Evolutionary conservation across 2,888 invertebrate genomes (phyloP).

Genomic region (Pachliopta kotzebuea): DNA sequence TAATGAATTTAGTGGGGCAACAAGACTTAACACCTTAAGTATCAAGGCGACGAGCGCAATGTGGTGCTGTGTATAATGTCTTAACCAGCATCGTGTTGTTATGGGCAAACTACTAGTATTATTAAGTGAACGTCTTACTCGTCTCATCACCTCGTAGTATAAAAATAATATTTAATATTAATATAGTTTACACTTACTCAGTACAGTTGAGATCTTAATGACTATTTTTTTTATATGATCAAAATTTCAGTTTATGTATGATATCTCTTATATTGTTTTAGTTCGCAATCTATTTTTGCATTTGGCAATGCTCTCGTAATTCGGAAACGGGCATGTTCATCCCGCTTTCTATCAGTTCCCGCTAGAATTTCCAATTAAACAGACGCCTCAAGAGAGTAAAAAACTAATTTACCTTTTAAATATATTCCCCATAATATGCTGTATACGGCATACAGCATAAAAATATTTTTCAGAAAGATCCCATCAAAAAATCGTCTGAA

Average conservation of each 20-base stretch:
- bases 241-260: conserved; percentile 23
- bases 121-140: no score
- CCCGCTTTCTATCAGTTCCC: conserved; percentile 47
- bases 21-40: no score
- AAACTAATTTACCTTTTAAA: conserved; percentile 28
- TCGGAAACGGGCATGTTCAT: conserved; percentile 45
- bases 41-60: no score
- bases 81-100: no score
- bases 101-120: no score
- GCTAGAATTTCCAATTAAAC: conserved; percentile 36
- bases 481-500: conserved; percentile 50
- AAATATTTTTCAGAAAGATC: conserved; percentile 53
- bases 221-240: not conserved
- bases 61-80: no score
- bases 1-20: no score
- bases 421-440: conserved; percentile 57
- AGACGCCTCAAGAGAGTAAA: conserved; percentile 41
- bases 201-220: no score
- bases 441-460: conserved; percentile 61
- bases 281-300: conserved; percentile 52
- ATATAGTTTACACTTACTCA: no score
- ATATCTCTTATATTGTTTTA: conserved; percentile 41
- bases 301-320: conserved; percentile 54
- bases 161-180: no score
- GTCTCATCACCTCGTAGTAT: no score